Percentiles rank a stretch among this genome's conserved stretches.
Conservation (phyloP, 2,113 vertebrate species). For the Tachysurus fulvidraco region DNA sequence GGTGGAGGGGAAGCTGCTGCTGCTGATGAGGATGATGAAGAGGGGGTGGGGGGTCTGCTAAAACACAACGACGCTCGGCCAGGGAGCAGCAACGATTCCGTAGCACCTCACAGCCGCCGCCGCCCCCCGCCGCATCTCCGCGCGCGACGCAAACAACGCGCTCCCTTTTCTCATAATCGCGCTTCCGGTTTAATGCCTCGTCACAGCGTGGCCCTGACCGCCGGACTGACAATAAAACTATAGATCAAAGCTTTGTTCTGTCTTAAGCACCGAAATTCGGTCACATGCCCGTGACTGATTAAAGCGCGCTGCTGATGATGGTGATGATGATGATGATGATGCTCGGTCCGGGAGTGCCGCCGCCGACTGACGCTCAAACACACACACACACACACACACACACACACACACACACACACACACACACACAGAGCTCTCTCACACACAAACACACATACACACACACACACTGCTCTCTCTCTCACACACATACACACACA, state of each 20-base stretch:
- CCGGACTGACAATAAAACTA: background rate
- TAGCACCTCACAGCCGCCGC: constrained; percentile 61
- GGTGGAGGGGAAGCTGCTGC: background rate
- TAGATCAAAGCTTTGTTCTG: background rate
- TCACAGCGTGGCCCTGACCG: background rate
- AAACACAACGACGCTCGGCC: constrained; percentile 71
- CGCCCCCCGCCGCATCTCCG: constrained; percentile 68
- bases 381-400: background rate
- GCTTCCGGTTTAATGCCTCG: constrained; percentile 18
- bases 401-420: background rate
- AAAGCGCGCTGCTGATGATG: constrained; percentile 30
- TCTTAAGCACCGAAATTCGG: background rate
- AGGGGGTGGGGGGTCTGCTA: constrained; percentile 46
- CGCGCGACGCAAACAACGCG: constrained; percentile 56
- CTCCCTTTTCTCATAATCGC: constrained; percentile 59
- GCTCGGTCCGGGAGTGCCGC: constrained; percentile 11
- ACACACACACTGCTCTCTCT: background rate
- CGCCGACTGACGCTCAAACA: constrained; percentile 21
- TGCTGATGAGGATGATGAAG: background rate
- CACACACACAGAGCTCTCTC: background rate
- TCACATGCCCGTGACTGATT: constrained; percentile 38
- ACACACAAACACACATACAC: background rate
- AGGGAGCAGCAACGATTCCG: constrained; percentile 72
- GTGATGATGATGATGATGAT: constrained; percentile 30
- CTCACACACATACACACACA: background rate